Percentiles rank a stretch among this genome's conserved stretches.
Evolutionary conservation across 2,888 invertebrate genomes (phyloP).

Genomic region (Xiphydria camelus): DNA sequence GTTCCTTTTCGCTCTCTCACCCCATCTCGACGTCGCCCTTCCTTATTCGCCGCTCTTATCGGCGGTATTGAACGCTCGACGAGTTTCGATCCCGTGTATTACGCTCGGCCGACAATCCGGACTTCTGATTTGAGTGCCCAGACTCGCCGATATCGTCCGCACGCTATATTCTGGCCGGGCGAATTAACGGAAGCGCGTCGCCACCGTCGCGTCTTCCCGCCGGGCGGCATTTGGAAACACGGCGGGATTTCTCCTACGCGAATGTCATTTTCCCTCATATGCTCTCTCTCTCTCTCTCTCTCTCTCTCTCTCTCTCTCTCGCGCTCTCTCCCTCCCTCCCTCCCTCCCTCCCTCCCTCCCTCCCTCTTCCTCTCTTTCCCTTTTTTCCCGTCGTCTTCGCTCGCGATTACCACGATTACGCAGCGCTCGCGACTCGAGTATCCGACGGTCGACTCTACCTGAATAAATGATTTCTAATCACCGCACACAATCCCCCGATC

Average conservation of each 20-base stretch:
- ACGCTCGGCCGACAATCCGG: constrained; percentile 29
- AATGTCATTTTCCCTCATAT: too few species aligned
- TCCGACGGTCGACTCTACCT: neutral
- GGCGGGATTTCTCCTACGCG: too few species aligned
- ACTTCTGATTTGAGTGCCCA: constrained; percentile 45
- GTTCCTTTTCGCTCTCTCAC: neutral
- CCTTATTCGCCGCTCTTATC: constrained; percentile 11
- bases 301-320: neutral
- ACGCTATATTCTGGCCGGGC: too few species aligned
- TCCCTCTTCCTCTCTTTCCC: neutral
- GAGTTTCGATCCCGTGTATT: constrained; percentile 33
- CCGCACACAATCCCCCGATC: too few species aligned
- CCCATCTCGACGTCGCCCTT: constrained; percentile 9
- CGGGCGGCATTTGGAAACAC: too few species aligned
- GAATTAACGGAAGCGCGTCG: constrained; percentile 24
- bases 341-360: neutral
- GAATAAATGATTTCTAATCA: constrained; percentile 2
- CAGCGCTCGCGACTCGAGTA: too few species aligned
- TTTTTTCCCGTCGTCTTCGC: neutral
- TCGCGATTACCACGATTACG: neutral
- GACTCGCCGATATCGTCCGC: too few species aligned
- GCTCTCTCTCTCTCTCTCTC: too few species aligned
- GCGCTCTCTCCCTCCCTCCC: neutral
- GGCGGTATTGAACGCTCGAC: constrained; percentile 26
- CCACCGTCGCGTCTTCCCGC: neutral